phyloP scores from a whole-genome alignment of 2,888 invertebrate genomes.

The Oligia fasciuncula region DNA sequence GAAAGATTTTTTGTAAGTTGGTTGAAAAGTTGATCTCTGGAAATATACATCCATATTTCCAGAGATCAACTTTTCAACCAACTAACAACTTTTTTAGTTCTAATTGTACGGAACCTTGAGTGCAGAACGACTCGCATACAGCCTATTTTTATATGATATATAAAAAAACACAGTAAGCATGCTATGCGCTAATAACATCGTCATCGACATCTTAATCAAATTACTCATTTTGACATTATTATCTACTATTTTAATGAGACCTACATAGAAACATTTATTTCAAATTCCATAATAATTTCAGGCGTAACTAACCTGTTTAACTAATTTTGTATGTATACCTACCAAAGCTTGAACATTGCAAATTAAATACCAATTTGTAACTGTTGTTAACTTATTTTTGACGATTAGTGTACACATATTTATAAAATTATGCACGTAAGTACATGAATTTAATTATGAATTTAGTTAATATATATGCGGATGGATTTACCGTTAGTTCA shows the following conservation, averaged over 20 bases:
- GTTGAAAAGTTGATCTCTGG: too few relatives aligned
- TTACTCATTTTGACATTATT: neutral
- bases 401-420: conserved; percentile 20
- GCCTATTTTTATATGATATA: neutral
- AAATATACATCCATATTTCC: too few relatives aligned
- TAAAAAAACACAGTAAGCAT: neutral
- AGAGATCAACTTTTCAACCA: neutral
- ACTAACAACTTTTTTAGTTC: neutral
- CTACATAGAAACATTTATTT: conserved; percentile 6
- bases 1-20: neutral
- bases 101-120: neutral
- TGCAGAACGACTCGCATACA: neutral
- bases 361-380: conserved; percentile 38
- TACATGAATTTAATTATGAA: conserved; percentile 40
- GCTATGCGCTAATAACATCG: neutral
- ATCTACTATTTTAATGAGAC: neutral
- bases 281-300: neutral
- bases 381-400: conserved; percentile 27
- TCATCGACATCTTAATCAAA: too few relatives aligned
- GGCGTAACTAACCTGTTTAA: neutral
- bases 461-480: neutral
- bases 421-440: neutral
- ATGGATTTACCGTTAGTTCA: conserved; percentile 15
- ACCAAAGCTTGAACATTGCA: conserved; percentile 12
- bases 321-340: conserved; percentile 13